Evolutionary conservation across 1,140 invertebrate species (phyloP).

Genomic region (Pseudoatta argentina): DNA sequence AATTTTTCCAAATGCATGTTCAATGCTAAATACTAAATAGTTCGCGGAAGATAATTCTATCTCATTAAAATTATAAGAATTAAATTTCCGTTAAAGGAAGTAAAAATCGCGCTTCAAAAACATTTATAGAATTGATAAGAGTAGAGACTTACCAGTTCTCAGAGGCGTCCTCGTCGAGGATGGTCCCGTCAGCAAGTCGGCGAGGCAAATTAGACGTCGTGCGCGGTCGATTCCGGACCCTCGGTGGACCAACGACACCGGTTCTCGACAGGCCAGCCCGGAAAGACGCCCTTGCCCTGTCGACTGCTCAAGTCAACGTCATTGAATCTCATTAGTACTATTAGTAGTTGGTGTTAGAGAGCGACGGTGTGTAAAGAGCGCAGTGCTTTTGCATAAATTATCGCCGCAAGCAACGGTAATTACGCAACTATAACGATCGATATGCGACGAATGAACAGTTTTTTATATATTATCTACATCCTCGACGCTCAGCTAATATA

Average conservation of each 20-base stretch:
- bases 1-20: too few relatives aligned
- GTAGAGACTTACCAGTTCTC: slow-evolving; percentile 86
- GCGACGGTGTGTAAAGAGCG: slow-evolving; percentile 1
- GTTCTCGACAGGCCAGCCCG: slow-evolving; percentile 85
- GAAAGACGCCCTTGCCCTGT: slow-evolving; percentile 90
- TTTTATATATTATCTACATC: slow-evolving; percentile 41
- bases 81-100: neutral
- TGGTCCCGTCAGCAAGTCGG: slow-evolving; percentile 83
- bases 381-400: slow-evolving; percentile 15
- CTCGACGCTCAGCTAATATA: slow-evolving; percentile 22
- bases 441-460: neutral
- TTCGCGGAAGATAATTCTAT: neutral
- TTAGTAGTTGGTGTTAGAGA: slow-evolving; percentile 69
- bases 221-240: slow-evolving; percentile 81
- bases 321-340: slow-evolving; percentile 77
- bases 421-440: slow-evolving; percentile 2
- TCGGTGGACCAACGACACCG: slow-evolving; percentile 83
- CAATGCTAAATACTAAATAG: too few relatives aligned
- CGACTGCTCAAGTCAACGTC: slow-evolving; percentile 87
- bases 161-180: slow-evolving; percentile 87
- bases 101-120: neutral
- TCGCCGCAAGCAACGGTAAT: slow-evolving; percentile 18
- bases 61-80: neutral
- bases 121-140: neutral
- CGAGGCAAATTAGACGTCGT: slow-evolving; percentile 81